phyloP scores from a whole-genome alignment of 2,888 invertebrate species.

The Acanthosoma haemorrhoidale region DNA sequence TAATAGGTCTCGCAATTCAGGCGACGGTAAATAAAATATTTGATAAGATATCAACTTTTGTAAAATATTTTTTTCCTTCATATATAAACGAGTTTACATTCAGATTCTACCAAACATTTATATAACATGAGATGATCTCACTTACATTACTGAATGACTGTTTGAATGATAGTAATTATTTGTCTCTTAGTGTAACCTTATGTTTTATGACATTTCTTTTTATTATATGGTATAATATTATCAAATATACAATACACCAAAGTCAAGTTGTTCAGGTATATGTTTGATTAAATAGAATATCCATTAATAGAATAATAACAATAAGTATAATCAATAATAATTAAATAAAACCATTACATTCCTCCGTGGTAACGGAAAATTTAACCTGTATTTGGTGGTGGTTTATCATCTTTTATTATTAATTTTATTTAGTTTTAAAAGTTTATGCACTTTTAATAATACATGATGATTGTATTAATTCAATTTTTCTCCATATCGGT shows the following conservation, averaged over 20 bases:
- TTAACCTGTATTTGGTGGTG: constrained; percentile 15
- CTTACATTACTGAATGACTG: constrained; percentile 17
- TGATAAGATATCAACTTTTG: not conserved
- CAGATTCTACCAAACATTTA: constrained; percentile 14
- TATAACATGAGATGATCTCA: constrained; percentile 6
- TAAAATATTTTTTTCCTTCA: not conserved
- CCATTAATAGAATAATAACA: constrained; percentile 23
- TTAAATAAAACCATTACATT: not conserved
- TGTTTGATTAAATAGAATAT: not conserved
- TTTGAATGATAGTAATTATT: not conserved
- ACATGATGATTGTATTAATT: not conserved
- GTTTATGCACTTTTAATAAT: not conserved
- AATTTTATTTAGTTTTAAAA: not conserved
- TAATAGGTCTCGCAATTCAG: constrained; percentile 21
- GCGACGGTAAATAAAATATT: constrained; percentile 6
- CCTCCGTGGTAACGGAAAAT: constrained; percentile 5
- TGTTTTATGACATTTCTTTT: not conserved
- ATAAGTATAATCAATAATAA: constrained; percentile 21
- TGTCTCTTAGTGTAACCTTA: not conserved
- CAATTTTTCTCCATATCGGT: not conserved
- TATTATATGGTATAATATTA: not conserved
- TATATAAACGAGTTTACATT: constrained; percentile 10
- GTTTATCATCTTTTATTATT: constrained; percentile 10
- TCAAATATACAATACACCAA: constrained; percentile 1
- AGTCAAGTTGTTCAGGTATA: constrained; percentile 8